These are phyloP conservation scores for Cenopis cana DNA, from an alignment of 2,888 invertebrate genomes.

Conservation along the genomic window DNA sequence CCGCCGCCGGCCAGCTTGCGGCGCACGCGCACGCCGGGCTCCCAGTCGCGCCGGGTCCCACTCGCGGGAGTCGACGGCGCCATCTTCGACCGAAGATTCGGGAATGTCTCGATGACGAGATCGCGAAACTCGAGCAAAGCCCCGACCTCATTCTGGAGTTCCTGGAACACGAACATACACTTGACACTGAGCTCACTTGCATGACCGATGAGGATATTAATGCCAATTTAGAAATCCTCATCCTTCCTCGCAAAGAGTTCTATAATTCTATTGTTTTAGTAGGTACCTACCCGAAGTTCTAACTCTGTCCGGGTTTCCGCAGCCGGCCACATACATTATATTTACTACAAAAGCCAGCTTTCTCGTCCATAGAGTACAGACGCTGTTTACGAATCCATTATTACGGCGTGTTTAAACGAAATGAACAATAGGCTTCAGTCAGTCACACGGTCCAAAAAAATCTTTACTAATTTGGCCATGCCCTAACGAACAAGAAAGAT, in stretches of 20 bases:
- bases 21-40: slow-evolving; percentile 91
- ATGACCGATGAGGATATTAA: background rate
- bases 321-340: slow-evolving; percentile 4
- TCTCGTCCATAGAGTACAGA: slow-evolving; percentile 11
- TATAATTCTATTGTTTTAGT: background rate
- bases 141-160: slow-evolving; percentile 97
- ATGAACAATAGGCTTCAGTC: slow-evolving; percentile 36
- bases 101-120: slow-evolving; percentile 97
- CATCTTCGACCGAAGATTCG: slow-evolving; percentile 95
- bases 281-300: background rate
- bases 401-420: slow-evolving; percentile 35
- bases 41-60: slow-evolving; percentile 88
- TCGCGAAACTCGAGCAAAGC: slow-evolving; percentile 96
- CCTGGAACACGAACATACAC: slow-evolving; percentile 70
- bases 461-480: slow-evolving; percentile 31
- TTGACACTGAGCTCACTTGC: background rate
- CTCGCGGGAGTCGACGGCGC: slow-evolving; percentile 86
- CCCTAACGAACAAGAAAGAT: slow-evolving; percentile 43
- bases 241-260: no score
- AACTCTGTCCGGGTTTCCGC: background rate
- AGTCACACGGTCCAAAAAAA: slow-evolving; percentile 35
- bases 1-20: slow-evolving; percentile 82
- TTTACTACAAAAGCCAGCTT: slow-evolving; percentile 32
- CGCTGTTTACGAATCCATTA: slow-evolving; percentile 29
- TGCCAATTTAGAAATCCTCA: background rate